Evolutionary conservation across 2,113 vertebrate genomes (phyloP).

Genomic region (Tautogolabrus adspersus): DNA sequence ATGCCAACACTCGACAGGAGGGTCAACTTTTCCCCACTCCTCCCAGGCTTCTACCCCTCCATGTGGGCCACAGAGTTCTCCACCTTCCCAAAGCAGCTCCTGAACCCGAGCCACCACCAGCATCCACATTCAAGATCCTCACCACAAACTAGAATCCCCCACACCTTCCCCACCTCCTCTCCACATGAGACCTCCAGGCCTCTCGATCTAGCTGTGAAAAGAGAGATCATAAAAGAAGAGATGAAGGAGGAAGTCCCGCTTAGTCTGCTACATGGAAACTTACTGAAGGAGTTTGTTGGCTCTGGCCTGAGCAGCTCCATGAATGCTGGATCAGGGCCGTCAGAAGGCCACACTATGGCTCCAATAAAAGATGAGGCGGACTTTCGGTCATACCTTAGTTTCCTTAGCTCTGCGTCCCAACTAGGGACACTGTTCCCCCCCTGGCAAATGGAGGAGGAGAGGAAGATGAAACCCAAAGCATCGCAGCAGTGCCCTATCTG

Average conservation of each 20-base stretch:
- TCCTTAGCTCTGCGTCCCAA: conserved; percentile 92
- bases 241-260: conserved; percentile 90
- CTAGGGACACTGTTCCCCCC: conserved; percentile 93
- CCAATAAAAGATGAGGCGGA: conserved; percentile 94
- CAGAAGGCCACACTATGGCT: conserved; percentile 84
- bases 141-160: conserved; percentile 77
- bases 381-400: conserved; percentile 94
- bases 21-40: conserved; percentile 88
- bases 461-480: conserved; percentile 97
- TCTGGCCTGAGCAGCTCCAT: conserved; percentile 65
- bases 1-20: conserved; percentile 88
- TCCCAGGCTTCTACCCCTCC: conserved; percentile 93
- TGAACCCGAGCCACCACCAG: conserved; percentile 68
- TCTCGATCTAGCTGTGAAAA: conserved; percentile 93
- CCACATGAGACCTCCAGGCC: conserved; percentile 85
- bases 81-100: conserved; percentile 87
- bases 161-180: conserved; percentile 81
- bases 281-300: conserved; percentile 91
- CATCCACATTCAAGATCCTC: conserved; percentile 65
- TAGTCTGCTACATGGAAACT: conserved; percentile 88
- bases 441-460: conserved; percentile 96
- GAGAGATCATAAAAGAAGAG: conserved; percentile 95
- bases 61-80: conserved; percentile 91
- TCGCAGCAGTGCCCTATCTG: conserved; percentile 99
- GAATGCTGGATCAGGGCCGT: conserved; percentile 71